Base-by-base conservation (phyloP, 2,113 vertebrate species). In the Hyaena hyaena region DNA sequence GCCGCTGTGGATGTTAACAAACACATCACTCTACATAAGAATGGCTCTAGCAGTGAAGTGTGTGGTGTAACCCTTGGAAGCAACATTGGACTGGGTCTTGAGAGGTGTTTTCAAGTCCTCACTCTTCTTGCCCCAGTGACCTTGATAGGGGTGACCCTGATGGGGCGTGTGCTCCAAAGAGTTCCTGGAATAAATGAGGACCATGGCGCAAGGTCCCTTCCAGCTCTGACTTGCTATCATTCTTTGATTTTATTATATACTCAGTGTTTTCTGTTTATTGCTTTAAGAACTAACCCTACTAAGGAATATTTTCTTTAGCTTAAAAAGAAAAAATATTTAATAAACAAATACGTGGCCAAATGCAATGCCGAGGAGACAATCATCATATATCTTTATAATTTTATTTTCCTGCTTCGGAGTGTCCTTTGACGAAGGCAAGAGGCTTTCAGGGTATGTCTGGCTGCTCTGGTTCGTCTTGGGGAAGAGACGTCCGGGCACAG, bases 311-410 rank as follows among this genome's bases (percentile, higher is more conserved):
- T 95, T 45, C 94, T 98, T 96, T 97, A 93, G 95, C 94, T 96
- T 94, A 43, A 90, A 77, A 97, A 85, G 15, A 55, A 55, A 68
- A 61, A 50, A 21, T 83, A 93, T 74, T 95, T 93, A 98, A 94
- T 89, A 98, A 79, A 90, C 66, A 63, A 79, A 12, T 45, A 69
- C 69, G 48, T 95, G 96, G 79, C 97, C 96, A 84, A 87, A 90
- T 98, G 95, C 97, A 89, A 8, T 93, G 85, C 97, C 92, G 90
- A 98, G 85, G 80, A 98, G 99, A 99, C 99, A 99, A 99, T 99
- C 98, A 88, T 89, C 69, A 0, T 95, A 28, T 97, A 94, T 96
- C 83, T 97, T 87, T 96, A 35, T 95, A 66, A 97, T 95, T 94
- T 82, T 77, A 53, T 88, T 93, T 95, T 58, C 95, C 98, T 98